Percentiles rank a stretch among this genome's conserved stretches.
Conservation (phyloP, 2,888 invertebrate genomes). For the Endotricha flammealis region DNA sequence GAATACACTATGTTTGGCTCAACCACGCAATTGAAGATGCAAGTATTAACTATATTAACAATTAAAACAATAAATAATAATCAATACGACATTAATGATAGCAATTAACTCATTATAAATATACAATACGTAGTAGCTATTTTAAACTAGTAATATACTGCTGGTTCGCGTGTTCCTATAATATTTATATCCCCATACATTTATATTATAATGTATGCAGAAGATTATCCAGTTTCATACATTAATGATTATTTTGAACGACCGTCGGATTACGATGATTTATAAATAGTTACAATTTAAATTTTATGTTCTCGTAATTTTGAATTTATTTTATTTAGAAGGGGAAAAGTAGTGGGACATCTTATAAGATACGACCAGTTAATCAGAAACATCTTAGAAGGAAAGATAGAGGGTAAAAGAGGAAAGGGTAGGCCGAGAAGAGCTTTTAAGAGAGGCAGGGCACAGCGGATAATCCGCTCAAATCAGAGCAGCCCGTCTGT, state of each 20-base stretch:
- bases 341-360: too few species aligned
- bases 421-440: too few species aligned
- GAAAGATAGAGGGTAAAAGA: too few species aligned
- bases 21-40: too few species aligned
- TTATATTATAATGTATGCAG: conserved; percentile 22
- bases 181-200: conserved; percentile 26
- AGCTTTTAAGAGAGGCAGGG: too few species aligned
- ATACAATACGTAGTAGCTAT: conserved; percentile 40
- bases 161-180: conserved; percentile 38
- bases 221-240: background rate
- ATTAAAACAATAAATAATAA: conserved; percentile 49
- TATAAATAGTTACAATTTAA: conserved; percentile 22
- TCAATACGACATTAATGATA: conserved; percentile 55
- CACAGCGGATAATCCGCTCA: too few species aligned
- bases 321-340: too few species aligned
- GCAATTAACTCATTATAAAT: conserved; percentile 63
- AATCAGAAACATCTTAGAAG: too few species aligned
- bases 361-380: too few species aligned
- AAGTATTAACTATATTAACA: background rate
- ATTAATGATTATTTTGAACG: conserved; percentile 43
- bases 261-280: conserved; percentile 39
- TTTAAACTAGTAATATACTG: conserved; percentile 43
- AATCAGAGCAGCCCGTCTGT: too few species aligned
- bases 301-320: too few species aligned
- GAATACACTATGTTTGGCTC: too few species aligned